A percentile compares a stretch with the other conserved stretches of the same genome.
phyloP scores from a whole-genome alignment of 2,797 vertebrate genomes.

The Cheirogaleus major region DNA sequence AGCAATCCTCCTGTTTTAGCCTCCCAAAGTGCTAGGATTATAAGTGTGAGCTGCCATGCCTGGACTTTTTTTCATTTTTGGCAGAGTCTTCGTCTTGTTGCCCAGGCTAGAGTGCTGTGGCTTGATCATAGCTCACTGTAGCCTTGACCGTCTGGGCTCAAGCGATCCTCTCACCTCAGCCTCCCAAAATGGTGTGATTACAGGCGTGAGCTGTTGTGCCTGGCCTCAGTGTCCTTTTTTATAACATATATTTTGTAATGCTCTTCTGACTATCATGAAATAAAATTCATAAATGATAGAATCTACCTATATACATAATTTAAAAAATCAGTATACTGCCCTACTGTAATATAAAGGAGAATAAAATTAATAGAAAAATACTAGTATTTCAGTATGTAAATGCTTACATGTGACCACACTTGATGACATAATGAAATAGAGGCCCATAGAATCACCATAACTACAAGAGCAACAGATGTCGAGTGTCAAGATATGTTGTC shows the following conservation, averaged over 20 bases:
- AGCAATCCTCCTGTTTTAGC: background rate
- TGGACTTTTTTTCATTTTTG: background rate
- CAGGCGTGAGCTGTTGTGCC: background rate
- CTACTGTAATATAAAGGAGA: background rate
- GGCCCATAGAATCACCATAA: background rate
- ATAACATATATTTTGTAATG: background rate
- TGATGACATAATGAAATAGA: background rate
- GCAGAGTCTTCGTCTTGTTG: too few species aligned
- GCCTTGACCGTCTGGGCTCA: background rate
- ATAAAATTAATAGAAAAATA: conserved; percentile 3
- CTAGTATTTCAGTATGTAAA: background rate
- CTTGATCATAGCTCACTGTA: too few species aligned
- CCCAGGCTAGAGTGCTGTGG: too few species aligned
- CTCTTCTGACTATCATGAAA: background rate
- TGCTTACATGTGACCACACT: background rate
- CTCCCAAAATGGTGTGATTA: background rate
- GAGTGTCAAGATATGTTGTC: background rate
- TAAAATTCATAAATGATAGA: conserved; percentile 28
- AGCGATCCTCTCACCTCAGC: background rate
- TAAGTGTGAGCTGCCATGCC: background rate
- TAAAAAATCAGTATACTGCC: background rate
- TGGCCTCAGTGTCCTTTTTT: background rate
- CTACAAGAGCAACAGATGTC: background rate
- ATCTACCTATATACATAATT: background rate
- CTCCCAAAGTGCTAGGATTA: background rate